Conservation (phyloP, 2,888 invertebrate species). For the Drosophila histrio region DNA sequence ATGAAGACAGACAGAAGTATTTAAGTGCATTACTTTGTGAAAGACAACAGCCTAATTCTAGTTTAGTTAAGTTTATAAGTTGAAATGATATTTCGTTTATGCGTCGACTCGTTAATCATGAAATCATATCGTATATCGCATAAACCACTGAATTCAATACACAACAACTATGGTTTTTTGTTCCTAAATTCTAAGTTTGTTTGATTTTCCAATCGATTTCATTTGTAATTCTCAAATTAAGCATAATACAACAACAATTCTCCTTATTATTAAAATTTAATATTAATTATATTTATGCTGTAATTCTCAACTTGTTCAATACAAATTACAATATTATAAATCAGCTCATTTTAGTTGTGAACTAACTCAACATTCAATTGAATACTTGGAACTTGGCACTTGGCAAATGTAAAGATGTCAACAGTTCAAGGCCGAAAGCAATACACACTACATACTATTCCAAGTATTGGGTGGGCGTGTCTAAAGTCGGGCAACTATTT, state of each 20-base stretch:
- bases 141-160: slow-evolving; percentile 15
- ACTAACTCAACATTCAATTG: neutral
- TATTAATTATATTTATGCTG: neutral
- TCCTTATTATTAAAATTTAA: neutral
- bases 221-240: neutral
- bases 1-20: slow-evolving; percentile 32
- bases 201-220: neutral
- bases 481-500: slow-evolving; percentile 16
- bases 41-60: slow-evolving; percentile 42
- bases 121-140: neutral
- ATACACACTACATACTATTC: neutral
- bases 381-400: neutral
- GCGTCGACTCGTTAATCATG: too few species aligned
- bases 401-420: slow-evolving; percentile 25
- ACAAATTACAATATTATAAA: too few species aligned
- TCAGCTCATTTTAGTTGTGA: neutral
- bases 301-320: neutral
- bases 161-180: slow-evolving; percentile 43
- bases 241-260: too few species aligned
- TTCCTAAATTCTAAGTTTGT: slow-evolving; percentile 35
- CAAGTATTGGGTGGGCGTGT: slow-evolving; percentile 13
- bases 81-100: slow-evolving; percentile 7
- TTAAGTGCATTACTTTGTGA: slow-evolving; percentile 61
- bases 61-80: slow-evolving; percentile 35
- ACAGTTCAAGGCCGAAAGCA: slow-evolving; percentile 43